A percentile compares a stretch with the other conserved stretches of the same genome.
Conservation (phyloP, 2,113 vertebrate species). For the Melanerpes aurifrons region DNA sequence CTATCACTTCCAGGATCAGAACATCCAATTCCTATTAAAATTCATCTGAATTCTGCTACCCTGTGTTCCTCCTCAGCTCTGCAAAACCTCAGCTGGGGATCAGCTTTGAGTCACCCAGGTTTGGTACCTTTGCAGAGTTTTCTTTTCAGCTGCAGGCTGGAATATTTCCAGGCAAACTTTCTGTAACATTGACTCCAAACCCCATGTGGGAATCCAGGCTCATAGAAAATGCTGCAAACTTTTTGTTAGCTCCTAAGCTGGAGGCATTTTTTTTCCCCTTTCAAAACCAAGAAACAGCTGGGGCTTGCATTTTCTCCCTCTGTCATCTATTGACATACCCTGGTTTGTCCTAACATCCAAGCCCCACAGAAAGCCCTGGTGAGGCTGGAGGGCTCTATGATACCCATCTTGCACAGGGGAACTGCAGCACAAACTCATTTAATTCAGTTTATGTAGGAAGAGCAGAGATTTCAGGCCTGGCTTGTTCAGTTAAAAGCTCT, state of each 20-base stretch:
- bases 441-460: neutral
- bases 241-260: neutral
- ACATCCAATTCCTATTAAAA: neutral
- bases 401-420: neutral
- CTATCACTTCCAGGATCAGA: neutral
- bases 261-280: neutral
- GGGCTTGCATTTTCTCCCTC: neutral
- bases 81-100: neutral
- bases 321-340: neutral
- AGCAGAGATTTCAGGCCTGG: neutral
- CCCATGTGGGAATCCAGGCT: neutral
- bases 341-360: neutral
- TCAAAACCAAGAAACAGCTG: neutral
- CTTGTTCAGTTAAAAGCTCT: neutral
- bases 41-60: neutral
- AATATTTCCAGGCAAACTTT: neutral
- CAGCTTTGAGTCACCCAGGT: neutral
- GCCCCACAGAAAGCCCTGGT: neutral
- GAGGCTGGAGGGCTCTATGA: neutral
- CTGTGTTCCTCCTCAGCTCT: neutral
- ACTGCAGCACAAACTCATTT: neutral
- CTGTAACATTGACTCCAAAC: slow-evolving; percentile 15
- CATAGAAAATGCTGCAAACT: neutral
- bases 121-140: neutral
- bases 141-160: slow-evolving; percentile 17